Evolutionary conservation across 2,113 vertebrate genomes (phyloP).

Genomic region (Ranitomeya variabilis): DNA sequence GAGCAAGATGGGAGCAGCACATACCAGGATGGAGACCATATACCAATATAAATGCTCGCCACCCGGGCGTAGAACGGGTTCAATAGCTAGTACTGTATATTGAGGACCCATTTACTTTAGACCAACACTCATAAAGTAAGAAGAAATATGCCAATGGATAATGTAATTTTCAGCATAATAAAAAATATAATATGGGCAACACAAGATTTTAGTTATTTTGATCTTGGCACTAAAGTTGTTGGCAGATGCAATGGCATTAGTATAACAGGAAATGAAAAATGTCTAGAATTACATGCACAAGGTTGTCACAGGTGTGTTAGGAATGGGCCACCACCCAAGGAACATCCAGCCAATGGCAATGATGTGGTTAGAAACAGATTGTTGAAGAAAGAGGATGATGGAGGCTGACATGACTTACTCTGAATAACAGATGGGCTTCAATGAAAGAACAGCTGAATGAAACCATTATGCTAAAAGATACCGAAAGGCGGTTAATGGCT

Average conservation of each 20-base stretch:
- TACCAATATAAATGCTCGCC: too few species aligned
- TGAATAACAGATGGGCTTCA: background rate
- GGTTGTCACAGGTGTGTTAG: background rate
- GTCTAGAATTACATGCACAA: background rate
- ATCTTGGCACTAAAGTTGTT: background rate
- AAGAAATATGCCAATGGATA: background rate
- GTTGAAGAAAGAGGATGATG: constrained; percentile 4
- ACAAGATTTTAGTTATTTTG: background rate
- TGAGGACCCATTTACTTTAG: background rate
- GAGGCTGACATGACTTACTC: background rate
- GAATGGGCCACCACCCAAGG: background rate
- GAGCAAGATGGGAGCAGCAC: too few species aligned
- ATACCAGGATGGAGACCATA: too few species aligned
- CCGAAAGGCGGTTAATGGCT: background rate
- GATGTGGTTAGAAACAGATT: background rate
- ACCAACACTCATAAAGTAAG: background rate
- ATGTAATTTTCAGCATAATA: background rate
- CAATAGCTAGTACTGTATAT: too few species aligned
- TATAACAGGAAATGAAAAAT: background rate
- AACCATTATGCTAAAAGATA: background rate
- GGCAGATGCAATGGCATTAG: background rate
- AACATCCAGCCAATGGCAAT: constrained; percentile 1
- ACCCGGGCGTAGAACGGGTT: too few species aligned
- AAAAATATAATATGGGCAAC: background rate
- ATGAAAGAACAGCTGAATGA: constrained; percentile 1